A percentile compares a stretch with the other conserved stretches of the same genome.
Evolutionary conservation across 2,113 vertebrate genomes (phyloP).

Genomic region (Zosterops lateralis): DNA sequence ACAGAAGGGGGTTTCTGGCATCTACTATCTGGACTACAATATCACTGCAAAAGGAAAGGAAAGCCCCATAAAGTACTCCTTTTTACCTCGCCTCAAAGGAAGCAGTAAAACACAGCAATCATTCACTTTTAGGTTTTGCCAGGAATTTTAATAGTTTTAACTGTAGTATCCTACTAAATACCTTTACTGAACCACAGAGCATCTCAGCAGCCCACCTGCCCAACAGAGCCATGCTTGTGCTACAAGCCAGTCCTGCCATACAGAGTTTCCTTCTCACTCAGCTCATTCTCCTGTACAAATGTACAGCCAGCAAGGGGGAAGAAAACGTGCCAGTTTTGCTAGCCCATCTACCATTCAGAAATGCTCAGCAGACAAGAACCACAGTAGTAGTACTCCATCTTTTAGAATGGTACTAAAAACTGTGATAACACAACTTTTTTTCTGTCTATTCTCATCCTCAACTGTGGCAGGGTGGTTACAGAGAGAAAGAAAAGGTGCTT

Average conservation of each 20-base stretch:
- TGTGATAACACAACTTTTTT: not conserved
- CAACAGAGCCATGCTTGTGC: not conserved
- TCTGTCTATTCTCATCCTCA: not conserved
- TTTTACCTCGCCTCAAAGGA: not conserved
- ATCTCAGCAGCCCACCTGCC: not conserved
- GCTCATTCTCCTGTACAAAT: not conserved
- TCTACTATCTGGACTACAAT: constrained; percentile 95
- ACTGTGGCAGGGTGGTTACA: rapidly evolving
- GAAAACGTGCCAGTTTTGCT: rapidly evolving
- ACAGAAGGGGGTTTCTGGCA: constrained; percentile 92
- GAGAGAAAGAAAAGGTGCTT: not conserved
- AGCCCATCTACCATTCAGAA: not conserved
- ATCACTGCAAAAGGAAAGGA: constrained; percentile 79
- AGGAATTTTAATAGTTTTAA: not conserved
- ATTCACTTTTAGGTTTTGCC: not conserved
- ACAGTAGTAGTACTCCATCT: not conserved
- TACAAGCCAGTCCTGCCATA: not conserved
- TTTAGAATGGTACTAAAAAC: not conserved
- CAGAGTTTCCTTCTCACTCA: not conserved
- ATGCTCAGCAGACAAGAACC: not conserved
- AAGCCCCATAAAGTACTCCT: not conserved
- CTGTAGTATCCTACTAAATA: not conserved
- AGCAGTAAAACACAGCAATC: not conserved
- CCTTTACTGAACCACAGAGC: not conserved
- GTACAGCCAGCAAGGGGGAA: not conserved